Evolutionary conservation across 2,113 vertebrate genomes (phyloP), one percentile per base, ranked within the genome.

Genomic region (Corythaixoides concolor): DNA sequence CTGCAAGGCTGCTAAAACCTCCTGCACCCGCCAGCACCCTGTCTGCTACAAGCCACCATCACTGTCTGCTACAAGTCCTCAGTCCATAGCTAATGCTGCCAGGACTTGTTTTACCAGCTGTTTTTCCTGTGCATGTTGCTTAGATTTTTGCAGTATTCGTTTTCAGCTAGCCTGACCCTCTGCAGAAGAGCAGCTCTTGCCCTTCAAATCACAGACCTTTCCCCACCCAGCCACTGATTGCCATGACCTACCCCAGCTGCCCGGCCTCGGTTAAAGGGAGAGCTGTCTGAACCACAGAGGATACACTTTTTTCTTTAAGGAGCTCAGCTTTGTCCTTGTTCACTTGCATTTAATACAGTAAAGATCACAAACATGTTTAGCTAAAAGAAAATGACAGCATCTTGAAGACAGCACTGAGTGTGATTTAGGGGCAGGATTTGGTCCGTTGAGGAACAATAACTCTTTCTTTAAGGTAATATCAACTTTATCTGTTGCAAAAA

Each of bases 1-100:
- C 82, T 69, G 75, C 45, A 49, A 69, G 60, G 77, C 69, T 90
- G 67, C 77, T 59, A n/a, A 14, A 26, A 70, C 58, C 72, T 74
- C n/a, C 68, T 67, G 76, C n/a, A 26, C 39, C 72, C 0, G 0
- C 45, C 80, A 87, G 60, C 68, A 33, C 66, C 1, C 3, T n/a
- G n/a, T n/a, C n/a, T n/a, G n/a, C n/a, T n/a, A n/a, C n/a, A 92
- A 92, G 56, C 49, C 77, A 45, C 49, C 53, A 50, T 26, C 66
- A 27, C 22, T 50, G 37, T 41, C 45, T 69, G 20, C 55, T 88
- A 37, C 37, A 81, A 67, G 17, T 16, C 41, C 22, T 74, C 37
- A 10, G 35, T 63, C 70, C 56, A 17, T 6, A 78, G 62, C 15
- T 52, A 52, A 87, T 50, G 8, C 47, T 64, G 22, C 43, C n/a